These are phyloP conservation scores for Glaucidium brasilianum DNA, from an alignment of 2,113 vertebrate species.

Conservation along the genomic window DNA sequence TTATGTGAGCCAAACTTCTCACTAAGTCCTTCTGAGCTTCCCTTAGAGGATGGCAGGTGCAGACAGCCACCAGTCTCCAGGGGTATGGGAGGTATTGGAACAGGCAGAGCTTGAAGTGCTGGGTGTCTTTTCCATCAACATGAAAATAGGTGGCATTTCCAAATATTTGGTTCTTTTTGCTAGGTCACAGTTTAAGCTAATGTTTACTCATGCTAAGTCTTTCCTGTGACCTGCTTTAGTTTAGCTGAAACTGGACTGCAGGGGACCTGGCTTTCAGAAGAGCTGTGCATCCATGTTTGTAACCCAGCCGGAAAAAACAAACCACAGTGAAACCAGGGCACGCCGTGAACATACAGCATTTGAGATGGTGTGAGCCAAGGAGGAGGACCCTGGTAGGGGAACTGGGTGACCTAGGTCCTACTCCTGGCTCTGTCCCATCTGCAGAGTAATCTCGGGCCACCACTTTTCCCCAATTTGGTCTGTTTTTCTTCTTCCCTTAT, in stretches of 20 bases:
- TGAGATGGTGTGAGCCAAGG: background rate
- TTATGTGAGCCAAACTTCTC: background rate
- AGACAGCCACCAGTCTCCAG: background rate
- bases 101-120: background rate
- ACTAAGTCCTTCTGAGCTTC: background rate
- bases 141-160: background rate
- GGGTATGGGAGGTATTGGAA: background rate
- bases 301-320: background rate
- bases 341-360: background rate
- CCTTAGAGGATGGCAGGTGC: background rate
- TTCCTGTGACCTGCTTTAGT: background rate
- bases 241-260: background rate
- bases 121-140: background rate
- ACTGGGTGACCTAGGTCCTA: background rate
- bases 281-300: background rate
- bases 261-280: background rate
- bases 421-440: background rate
- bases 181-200: background rate
- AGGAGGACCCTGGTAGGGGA: background rate
- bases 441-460: background rate
- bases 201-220: background rate
- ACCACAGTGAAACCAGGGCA: background rate
- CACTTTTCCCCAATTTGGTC: background rate
- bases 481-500: background rate
- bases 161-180: background rate